Evolutionary conservation across 1,140 invertebrate genomes (phyloP), one percentile per base, ranked within the genome.

Genomic region (Bombus haemorrhoidalis): DNA sequence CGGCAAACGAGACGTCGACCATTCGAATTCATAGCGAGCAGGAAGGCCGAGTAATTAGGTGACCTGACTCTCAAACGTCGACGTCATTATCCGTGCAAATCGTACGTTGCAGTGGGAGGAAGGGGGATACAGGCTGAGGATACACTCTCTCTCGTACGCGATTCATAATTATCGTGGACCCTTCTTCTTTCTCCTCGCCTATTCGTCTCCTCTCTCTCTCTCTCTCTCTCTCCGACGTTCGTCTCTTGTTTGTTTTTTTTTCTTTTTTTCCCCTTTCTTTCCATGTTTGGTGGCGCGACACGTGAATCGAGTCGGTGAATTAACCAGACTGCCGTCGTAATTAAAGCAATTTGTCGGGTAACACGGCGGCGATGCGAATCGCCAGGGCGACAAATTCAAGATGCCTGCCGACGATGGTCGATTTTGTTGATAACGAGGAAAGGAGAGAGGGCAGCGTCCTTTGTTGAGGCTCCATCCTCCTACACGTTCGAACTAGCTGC

Each of bases 291-390:
- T 39, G 15, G 8, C 39, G 69, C 47, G 32, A 18, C 59, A n/a
- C 68, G 47, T 59, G 73, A 66, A 64, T 43, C 57, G 81, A 53
- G 72, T 66, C 73, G 81, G 41, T 39, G 62, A 78, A 83, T 83
- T 83, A 83, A 83, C 81, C 57, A 83, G 74, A 78, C 74, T 68
- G 62, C 43, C 43, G 34, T 22, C 43, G 74, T 83, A 83, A 83
- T 83, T 78, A 83, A 83, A 68, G 74, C 74, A 78, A 78, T 83
- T 83, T 78, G 43, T 83, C 62, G 53, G 74, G 37, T 39, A 66
- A 77, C 81, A 68, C 43, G 28, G 43, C 28, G 43, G 12, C 41
- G 62, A 83, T 57, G 81, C 43, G 76, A 83, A 77, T 83, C 43
- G 68, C 43, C 41, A 8, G 18, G 25, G 32, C 41, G 69, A 73